Conservation (phyloP, 2,113 vertebrate species). For the Ornithorhynchus anatinus region DNA sequence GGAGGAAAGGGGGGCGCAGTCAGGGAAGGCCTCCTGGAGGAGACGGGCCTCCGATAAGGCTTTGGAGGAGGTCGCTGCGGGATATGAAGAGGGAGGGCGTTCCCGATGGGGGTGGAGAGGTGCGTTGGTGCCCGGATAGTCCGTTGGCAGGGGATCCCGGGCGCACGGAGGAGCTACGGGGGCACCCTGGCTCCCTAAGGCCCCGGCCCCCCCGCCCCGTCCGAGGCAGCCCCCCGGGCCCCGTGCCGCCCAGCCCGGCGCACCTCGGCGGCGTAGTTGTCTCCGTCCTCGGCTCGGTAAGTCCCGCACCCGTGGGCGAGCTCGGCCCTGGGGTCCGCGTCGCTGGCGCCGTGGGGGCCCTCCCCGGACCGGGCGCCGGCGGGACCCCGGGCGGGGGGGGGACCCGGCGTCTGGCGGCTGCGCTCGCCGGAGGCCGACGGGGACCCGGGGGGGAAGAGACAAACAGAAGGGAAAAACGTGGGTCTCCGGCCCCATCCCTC, state of each 20-base stretch:
- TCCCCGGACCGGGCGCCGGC: slow-evolving; percentile 48
- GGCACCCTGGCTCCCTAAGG: not conserved
- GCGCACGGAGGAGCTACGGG: not conserved
- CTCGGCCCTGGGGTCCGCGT: slow-evolving; percentile 69
- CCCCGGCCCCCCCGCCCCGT: not conserved
- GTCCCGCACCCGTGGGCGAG: slow-evolving; percentile 73
- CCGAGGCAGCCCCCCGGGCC: too few relatives aligned
- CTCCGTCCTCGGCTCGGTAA: slow-evolving; percentile 75
- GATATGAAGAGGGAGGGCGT: too few relatives aligned
- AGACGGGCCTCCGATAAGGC: too few relatives aligned
- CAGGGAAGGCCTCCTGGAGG: too few relatives aligned
- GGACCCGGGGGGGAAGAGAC: slow-evolving; percentile 79
- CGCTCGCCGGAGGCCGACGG: slow-evolving; percentile 93
- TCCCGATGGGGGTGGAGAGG: too few relatives aligned
- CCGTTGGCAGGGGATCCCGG: not conserved
- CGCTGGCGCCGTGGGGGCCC: slow-evolving; percentile 57
- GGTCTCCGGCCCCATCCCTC: too few relatives aligned
- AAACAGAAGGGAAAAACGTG: slow-evolving; percentile 65
- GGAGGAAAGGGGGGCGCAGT: too few relatives aligned
- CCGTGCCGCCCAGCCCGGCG: not conserved
- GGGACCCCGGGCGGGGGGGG: slow-evolving; percentile 69
- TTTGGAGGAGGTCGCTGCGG: too few relatives aligned
- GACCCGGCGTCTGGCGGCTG: slow-evolving; percentile 95
- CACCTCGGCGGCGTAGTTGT: slow-evolving; percentile 81
- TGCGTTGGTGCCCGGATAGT: too few relatives aligned